Evolutionary conservation across 2,113 vertebrate species (phyloP).

Genomic region (Cygnus atratus): DNA sequence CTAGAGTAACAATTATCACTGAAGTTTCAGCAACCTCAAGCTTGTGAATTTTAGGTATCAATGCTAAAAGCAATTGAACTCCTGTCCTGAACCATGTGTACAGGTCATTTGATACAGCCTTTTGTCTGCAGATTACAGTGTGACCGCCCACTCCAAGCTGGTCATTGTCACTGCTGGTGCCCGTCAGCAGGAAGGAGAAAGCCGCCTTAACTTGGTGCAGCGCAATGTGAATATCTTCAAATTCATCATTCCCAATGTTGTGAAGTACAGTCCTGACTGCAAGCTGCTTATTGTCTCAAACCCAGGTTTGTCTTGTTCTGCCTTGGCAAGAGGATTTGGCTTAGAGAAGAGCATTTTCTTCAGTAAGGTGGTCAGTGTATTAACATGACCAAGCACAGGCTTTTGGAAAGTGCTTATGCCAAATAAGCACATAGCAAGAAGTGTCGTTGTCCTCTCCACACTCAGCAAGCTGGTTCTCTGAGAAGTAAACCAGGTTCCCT

Average conservation of each 20-base stretch:
- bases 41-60: not conserved
- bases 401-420: not conserved
- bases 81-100: not conserved
- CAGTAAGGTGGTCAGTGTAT: not conserved
- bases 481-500: not conserved
- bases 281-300: conserved; percentile 95
- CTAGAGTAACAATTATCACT: not conserved
- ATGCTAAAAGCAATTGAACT: not conserved
- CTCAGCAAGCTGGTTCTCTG: not conserved
- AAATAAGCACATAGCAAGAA: not conserved
- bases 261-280: conserved; percentile 96
- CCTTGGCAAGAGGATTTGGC: not conserved
- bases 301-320: conserved; percentile 84
- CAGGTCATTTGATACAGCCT: not conserved
- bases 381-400: not conserved
- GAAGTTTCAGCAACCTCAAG: not conserved
- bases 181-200: conserved; percentile 97
- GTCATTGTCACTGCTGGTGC: conserved; percentile 96
- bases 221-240: conserved; percentile 99
- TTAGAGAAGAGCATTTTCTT: not conserved
- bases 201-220: conserved; percentile 96
- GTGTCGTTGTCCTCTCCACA: not conserved
- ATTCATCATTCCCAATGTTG: conserved; percentile 97
- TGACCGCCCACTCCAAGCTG: conserved; percentile 93
- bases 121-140: conserved; percentile 86